Conservation (phyloP, 37 sponge, comb jelly and placozoan genomes). For the Tethya wilhelma region DNA sequence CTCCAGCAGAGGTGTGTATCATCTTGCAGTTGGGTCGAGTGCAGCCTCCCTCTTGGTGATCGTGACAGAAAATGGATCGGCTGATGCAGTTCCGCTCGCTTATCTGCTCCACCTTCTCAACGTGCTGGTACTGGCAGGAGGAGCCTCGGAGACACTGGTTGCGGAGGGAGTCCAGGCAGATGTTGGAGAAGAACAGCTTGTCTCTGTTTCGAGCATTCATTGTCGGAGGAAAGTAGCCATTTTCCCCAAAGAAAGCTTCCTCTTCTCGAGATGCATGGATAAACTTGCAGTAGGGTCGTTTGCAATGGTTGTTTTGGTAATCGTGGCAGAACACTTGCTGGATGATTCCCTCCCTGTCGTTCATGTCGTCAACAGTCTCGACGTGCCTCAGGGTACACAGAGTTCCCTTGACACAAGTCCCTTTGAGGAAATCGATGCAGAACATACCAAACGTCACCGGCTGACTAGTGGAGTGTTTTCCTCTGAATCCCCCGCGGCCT, state of each 20-base stretch:
- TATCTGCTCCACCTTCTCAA: slow-evolving; percentile 16
- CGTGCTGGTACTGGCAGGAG: slow-evolving; percentile 53
- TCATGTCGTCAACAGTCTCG: slow-evolving; percentile 39
- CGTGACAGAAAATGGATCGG: slow-evolving; percentile 70
- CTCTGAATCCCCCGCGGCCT: not conserved
- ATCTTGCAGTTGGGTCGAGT: slow-evolving; percentile 53
- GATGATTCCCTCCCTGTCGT: slow-evolving; percentile 47
- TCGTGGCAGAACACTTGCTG: slow-evolving; percentile 66
- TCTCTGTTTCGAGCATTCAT: slow-evolving; percentile 47
- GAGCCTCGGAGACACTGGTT: slow-evolving; percentile 60
- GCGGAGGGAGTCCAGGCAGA: slow-evolving; percentile 59
- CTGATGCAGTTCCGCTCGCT: slow-evolving; percentile 52
- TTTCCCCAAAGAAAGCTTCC: slow-evolving; percentile 42
- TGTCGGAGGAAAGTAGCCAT: slow-evolving; percentile 49
- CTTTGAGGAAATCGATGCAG: slow-evolving; percentile 65
- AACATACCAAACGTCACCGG: slow-evolving; percentile 52
- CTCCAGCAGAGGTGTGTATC: slow-evolving; percentile 41
- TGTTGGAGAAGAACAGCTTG: slow-evolving; percentile 59
- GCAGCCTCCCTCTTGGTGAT: slow-evolving; percentile 55
- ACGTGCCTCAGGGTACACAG: slow-evolving; percentile 40
- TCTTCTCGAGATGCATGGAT: slow-evolving; percentile 52
- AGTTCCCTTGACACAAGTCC: slow-evolving; percentile 50
- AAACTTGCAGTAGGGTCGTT: slow-evolving; percentile 51
- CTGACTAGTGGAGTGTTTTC: slow-evolving; percentile 22
- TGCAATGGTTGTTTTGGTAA: slow-evolving; percentile 48